These are phyloP conservation scores for Geodia barretti DNA, from an alignment of 37 sponge, comb jelly and placozoan genomes.

Conservation along the genomic window DNA sequence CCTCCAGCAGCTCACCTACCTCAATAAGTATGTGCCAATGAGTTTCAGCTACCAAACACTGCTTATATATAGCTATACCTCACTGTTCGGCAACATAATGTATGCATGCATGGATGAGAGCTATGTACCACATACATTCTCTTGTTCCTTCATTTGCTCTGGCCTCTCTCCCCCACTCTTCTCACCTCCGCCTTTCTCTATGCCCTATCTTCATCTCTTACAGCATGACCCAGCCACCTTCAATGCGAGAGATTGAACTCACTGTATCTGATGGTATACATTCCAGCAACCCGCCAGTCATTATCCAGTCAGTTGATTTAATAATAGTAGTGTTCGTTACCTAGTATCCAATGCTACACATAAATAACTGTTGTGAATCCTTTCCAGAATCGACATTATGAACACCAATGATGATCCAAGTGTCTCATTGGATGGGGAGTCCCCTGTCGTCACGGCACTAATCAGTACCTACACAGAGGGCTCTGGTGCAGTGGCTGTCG, in stretches of 20 bases:
- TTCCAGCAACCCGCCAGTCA: background rate
- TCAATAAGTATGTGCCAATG: conserved; percentile 17
- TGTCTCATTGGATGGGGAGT: conserved; percentile 24
- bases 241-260: too few species aligned
- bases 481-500: conserved; percentile 12
- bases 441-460: conserved; percentile 1
- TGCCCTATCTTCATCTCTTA: too few species aligned
- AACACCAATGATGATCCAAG: conserved; percentile 43
- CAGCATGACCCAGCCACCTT: too few species aligned
- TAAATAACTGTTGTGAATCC: background rate
- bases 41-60: too few species aligned
- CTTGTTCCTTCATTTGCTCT: too few species aligned
- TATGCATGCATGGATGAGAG: too few species aligned
- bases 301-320: background rate
- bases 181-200: too few species aligned
- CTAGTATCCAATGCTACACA: background rate
- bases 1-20: conserved; percentile 32
- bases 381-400: conserved; percentile 20
- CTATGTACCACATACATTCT: too few species aligned
- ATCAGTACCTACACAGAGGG: conserved; percentile 31
- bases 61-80: too few species aligned
- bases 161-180: too few species aligned
- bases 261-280: background rate
- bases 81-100: too few species aligned
- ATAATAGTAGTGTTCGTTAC: background rate